A percentile compares a stretch with the other conserved stretches of the same genome.
These are phyloP conservation scores for Lissonota sp. DNA, from an alignment of 2,888 invertebrate genomes.

Conservation along the genomic window DNA sequence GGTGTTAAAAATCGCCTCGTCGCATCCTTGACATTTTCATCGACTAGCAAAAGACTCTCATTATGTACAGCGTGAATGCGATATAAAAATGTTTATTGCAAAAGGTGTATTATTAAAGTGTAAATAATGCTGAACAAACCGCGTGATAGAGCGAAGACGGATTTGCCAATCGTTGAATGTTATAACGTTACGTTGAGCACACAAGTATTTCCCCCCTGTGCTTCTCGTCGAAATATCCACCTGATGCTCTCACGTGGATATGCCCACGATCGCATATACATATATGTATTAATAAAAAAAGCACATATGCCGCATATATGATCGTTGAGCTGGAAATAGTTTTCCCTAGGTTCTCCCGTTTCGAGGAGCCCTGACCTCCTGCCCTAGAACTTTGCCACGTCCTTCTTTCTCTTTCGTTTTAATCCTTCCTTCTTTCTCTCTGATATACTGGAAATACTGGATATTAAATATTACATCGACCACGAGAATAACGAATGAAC, in stretches of 20 bases:
- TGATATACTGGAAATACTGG: neutral
- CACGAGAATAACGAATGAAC: neutral
- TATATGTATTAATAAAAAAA: neutral
- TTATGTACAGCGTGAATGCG: constrained; percentile 3
- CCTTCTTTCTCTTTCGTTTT: constrained; percentile 16
- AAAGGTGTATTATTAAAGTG: neutral
- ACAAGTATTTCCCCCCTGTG: no score
- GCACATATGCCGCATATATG: constrained; percentile 16
- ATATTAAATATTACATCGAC: constrained; percentile 2
- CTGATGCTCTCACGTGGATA: constrained; percentile 53
- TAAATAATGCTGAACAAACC: neutral
- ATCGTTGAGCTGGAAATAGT: constrained; percentile 52
- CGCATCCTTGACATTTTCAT: constrained; percentile 57
- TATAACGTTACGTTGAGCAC: no score
- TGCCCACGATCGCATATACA: constrained; percentile 8
- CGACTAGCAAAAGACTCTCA: constrained; percentile 33
- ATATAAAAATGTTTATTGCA: neutral
- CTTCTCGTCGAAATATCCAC: constrained; percentile 48
- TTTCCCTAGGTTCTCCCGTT: constrained; percentile 51
- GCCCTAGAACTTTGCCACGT: constrained; percentile 63
- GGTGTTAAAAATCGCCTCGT: constrained; percentile 53
- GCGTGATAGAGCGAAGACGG: constrained; percentile 6
- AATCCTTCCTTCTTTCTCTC: neutral
- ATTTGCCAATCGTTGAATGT: neutral
- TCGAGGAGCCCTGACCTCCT: constrained; percentile 62